These are phyloP conservation scores for Scomber japonicus DNA, from an alignment of 2,113 vertebrate genomes.

Conservation along the genomic window DNA sequence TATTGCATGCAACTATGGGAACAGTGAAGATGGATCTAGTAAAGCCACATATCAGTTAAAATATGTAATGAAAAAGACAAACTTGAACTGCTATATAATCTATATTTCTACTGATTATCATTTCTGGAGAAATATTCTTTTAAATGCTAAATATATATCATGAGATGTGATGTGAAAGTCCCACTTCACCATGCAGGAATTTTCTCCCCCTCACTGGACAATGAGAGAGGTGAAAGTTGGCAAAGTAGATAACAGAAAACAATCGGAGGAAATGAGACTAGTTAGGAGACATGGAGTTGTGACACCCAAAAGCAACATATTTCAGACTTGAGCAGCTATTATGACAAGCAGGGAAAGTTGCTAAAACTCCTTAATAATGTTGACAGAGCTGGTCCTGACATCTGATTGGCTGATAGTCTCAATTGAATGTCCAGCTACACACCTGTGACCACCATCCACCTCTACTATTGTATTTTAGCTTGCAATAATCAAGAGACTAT, in stretches of 20 bases:
- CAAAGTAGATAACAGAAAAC: slow-evolving; percentile 61
- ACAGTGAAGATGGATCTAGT: too few relatives aligned
- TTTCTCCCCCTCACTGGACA: slow-evolving; percentile 36
- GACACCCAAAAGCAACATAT: slow-evolving; percentile 35
- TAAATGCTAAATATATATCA: background rate
- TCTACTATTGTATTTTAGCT: background rate
- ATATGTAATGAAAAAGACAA: background rate
- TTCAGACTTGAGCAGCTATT: background rate
- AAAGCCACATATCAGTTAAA: background rate
- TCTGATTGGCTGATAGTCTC: slow-evolving; percentile 33
- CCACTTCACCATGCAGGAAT: slow-evolving; percentile 14
- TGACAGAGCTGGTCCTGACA: background rate
- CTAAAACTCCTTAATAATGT: background rate
- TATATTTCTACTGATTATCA: background rate
- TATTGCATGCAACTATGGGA: background rate
- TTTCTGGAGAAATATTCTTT: too few relatives aligned
- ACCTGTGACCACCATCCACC: slow-evolving; percentile 3
- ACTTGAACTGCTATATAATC: too few relatives aligned
- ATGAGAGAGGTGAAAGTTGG: slow-evolving; percentile 47
- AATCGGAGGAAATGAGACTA: slow-evolving; percentile 57
- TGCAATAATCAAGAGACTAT: background rate
- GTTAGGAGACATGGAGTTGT: background rate
- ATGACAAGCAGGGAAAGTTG: background rate
- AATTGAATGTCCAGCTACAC: background rate
- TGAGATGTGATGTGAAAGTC: background rate